phyloP scores from a whole-genome alignment of 2,797 vertebrate species.

The Passerculus sandwichensis region DNA sequence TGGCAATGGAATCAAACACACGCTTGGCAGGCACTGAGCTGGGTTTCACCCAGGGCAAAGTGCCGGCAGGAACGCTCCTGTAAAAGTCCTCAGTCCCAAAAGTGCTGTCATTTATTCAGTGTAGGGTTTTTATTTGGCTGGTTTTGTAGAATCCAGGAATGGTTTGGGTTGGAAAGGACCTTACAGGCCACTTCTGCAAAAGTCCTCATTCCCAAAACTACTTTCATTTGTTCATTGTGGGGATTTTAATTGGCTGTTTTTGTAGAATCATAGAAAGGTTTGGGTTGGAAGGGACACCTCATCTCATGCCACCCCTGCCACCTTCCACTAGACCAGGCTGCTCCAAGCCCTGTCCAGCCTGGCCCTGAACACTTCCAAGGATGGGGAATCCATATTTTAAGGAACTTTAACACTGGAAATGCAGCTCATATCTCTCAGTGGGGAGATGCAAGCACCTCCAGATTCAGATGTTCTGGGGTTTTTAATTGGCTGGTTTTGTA shows the following conservation, averaged over 20 bases:
- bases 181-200: neutral
- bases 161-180: neutral
- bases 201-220: neutral
- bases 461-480: neutral
- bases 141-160: neutral
- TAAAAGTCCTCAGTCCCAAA: neutral
- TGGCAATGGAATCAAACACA: fast-evolving
- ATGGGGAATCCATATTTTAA: neutral
- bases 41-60: neutral
- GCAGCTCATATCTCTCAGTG: neutral
- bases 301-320: neutral
- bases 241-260: neutral
- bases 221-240: too few species aligned
- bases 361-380: neutral
- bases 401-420: neutral
- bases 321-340: neutral
- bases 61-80: neutral
- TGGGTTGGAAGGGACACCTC: neutral
- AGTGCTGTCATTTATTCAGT: neutral
- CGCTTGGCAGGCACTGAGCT: neutral
- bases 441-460: neutral
- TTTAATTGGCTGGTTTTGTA: neutral
- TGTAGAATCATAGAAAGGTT: neutral
- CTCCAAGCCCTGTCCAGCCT: neutral
- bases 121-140: neutral